Percentiles rank a stretch among this genome's conserved stretches.
These are phyloP conservation scores for Bergia puertoricense DNA, from an alignment of 92 coral and sea anemone genomes.

Conservation along the genomic window DNA sequence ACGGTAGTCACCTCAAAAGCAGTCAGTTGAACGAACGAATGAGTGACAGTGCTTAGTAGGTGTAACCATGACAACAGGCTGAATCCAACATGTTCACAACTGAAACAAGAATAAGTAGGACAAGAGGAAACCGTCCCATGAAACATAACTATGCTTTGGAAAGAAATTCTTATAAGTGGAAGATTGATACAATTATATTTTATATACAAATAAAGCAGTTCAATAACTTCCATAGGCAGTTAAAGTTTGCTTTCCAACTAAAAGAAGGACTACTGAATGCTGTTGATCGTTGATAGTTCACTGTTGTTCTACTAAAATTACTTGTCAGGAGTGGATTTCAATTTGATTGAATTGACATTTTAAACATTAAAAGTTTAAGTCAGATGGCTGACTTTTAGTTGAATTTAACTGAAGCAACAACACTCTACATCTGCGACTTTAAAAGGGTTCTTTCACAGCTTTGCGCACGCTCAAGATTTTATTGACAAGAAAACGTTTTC, in stretches of 20 bases:
- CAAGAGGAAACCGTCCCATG: neutral
- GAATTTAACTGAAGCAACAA: too few relatives aligned
- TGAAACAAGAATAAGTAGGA: neutral
- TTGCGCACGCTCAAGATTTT: too few relatives aligned
- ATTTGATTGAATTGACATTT: too few relatives aligned
- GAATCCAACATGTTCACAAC: neutral
- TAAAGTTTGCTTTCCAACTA: slow-evolving; percentile 1
- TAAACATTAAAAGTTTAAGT: too few relatives aligned
- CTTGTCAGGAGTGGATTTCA: neutral
- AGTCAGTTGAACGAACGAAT: neutral
- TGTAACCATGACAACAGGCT: neutral
- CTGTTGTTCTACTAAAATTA: neutral
- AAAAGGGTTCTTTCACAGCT: too few relatives aligned
- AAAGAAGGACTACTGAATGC: neutral
- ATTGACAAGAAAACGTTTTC: too few relatives aligned
- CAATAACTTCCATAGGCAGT: neutral
- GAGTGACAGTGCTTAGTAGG: neutral
- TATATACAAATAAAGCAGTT: too few relatives aligned
- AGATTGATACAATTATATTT: neutral
- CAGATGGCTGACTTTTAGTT: too few relatives aligned
- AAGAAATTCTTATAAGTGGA: slow-evolving; percentile 1
- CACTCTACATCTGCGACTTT: too few relatives aligned
- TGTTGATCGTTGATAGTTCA: neutral
- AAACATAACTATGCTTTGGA: neutral
- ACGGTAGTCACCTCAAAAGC: neutral